Base-by-base conservation (phyloP, 2,797 vertebrate species). In the Hozukius guyotensis region DNA sequence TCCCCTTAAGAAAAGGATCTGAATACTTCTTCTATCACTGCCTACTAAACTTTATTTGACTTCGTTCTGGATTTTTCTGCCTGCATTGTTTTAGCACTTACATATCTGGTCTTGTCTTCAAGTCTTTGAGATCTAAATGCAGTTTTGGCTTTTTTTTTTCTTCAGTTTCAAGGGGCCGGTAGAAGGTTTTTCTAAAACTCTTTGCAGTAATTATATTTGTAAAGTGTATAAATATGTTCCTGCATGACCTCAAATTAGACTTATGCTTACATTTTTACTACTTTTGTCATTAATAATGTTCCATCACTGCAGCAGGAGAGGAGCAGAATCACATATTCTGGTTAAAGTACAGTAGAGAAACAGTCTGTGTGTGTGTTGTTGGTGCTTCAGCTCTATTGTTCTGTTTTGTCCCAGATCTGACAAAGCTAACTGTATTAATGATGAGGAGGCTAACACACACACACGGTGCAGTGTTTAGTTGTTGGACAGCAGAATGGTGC, bases 361-460 rank as follows among this genome's bases (percentile, higher is more conserved):
- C 10, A 3, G 66, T 32, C 10, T 74, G 32, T 74, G 38, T 70
- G 72, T 81, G 75, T 81, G 66, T 67, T 78, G 74, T 66, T 75
- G 6, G 56, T 78, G 70, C 78, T 88, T 84, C 57, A 74, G 31
- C 72, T 85, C 89, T 75, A 93, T 91, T 93, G 90, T 92, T 92
- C 88, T 78, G 80, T 88, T 82, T 87, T 88, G 91, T 78, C 89
- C 92, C 79, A 91, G 85, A 91, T 92, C 73, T 90, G 92, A 92
- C 92, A 92, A 85, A 79, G n/a, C 71, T 73, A 86, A 87, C 80
- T 66, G 12, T 83, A 87, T 80, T 89, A 90, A 93, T 93, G 87
- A 92, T 85, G 57, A 90, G 75, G 84, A 79, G 64, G 52, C 82
- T 65, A 79, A 80, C 52, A 67, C 60, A 85, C 27, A 49, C 75